Percentiles rank a stretch among this genome's conserved stretches.
Evolutionary conservation across 2,113 vertebrate genomes (phyloP).

Genomic region (Epinephelus cyanopodus): DNA sequence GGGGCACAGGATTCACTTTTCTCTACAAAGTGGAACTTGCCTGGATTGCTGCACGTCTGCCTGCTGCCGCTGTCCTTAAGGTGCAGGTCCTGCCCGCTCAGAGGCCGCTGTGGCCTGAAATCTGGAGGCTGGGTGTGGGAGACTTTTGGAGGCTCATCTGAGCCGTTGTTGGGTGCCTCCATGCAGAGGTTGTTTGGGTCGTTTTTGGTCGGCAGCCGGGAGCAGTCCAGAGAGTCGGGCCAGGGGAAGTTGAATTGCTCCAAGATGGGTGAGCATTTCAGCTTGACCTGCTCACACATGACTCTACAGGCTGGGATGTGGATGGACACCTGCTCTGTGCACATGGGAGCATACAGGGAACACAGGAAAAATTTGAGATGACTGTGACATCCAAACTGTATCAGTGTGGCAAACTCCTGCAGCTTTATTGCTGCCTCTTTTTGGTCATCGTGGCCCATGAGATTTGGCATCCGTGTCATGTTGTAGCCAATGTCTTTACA

Average conservation of each 20-base stretch:
- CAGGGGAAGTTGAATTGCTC: conserved; percentile 95
- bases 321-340: conserved; percentile 97
- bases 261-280: conserved; percentile 95
- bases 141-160: conserved; percentile 89
- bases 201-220: conserved; percentile 94
- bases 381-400: conserved; percentile 92
- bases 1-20: conserved; percentile 96
- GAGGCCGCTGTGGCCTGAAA: conserved; percentile 89
- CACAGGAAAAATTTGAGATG: conserved; percentile 98
- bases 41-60: conserved; percentile 88
- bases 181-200: conserved; percentile 98
- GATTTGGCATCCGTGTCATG: conserved; percentile 94
- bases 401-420: conserved; percentile 93
- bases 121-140: conserved; percentile 92
- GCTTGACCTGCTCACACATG: conserved; percentile 97
- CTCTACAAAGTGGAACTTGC: conserved; percentile 97
- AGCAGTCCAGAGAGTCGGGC: conserved; percentile 96
- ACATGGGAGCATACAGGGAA: conserved; percentile 97
- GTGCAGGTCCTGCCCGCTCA: conserved; percentile 85
- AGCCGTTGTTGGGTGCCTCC: conserved; percentile 96
- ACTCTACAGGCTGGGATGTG: conserved; percentile 96
- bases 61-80: conserved; percentile 85
- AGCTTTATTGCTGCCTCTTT: conserved; percentile 92
- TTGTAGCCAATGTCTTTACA: conserved; percentile 99
- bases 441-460: conserved; percentile 93